These are phyloP conservation scores for Montifringilla adamsi DNA, from an alignment of 2,113 vertebrate genomes.

Conservation along the genomic window DNA sequence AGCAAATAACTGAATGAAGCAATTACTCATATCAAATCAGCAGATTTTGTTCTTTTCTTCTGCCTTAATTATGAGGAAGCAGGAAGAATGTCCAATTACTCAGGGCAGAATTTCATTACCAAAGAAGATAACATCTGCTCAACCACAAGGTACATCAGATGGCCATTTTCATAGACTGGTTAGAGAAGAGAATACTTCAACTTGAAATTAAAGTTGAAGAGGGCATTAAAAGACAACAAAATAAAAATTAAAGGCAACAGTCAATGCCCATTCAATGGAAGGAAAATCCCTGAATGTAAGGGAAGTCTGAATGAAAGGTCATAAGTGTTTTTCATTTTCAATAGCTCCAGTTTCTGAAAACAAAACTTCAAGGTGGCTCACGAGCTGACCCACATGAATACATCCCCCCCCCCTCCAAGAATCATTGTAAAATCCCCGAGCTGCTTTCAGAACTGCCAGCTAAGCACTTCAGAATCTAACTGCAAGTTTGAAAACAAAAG, in stretches of 20 bases:
- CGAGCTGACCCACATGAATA: not conserved
- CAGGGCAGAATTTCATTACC: slow-evolving; percentile 33
- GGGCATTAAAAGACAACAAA: not conserved
- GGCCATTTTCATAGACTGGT: not conserved
- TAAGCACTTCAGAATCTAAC: not conserved
- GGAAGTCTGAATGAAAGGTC: not conserved
- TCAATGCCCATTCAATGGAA: not conserved
- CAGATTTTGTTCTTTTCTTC: slow-evolving; percentile 38
- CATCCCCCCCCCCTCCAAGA: not conserved
- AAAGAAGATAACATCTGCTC: slow-evolving; percentile 37
- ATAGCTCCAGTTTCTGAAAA: not conserved
- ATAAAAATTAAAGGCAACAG: not conserved
- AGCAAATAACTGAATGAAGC: slow-evolving; percentile 26
- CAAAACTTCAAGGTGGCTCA: slow-evolving; percentile 1
- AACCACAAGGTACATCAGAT: slow-evolving; percentile 8
- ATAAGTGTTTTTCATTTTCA: not conserved
- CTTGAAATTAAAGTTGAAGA: not conserved
- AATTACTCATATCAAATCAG: slow-evolving; percentile 37
- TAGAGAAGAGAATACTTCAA: not conserved
- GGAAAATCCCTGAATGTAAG: not conserved
- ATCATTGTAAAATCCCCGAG: not conserved
- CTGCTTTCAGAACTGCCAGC: slow-evolving; percentile 27
- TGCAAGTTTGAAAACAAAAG: slow-evolving; percentile 1
- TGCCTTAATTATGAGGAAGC: slow-evolving; percentile 22
- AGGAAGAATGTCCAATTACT: slow-evolving; percentile 49